Percentiles rank a stretch among this genome's conserved stretches.
Evolutionary conservation across 2,113 vertebrate genomes (phyloP).

Genomic region (Mesitornis unicolor): DNA sequence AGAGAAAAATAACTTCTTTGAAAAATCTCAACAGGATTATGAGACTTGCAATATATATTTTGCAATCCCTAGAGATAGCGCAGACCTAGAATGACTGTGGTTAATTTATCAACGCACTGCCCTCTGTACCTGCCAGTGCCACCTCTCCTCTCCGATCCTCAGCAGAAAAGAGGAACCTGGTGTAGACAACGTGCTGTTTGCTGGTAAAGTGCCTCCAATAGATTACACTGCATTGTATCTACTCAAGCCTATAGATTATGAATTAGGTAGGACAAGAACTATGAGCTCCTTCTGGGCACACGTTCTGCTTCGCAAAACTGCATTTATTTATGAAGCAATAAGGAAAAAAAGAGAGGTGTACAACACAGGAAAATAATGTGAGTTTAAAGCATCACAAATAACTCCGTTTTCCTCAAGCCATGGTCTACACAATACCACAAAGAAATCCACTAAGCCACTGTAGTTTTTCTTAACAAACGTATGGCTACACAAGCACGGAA

Average conservation of each 20-base stretch:
- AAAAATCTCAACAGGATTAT: neutral
- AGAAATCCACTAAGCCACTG: neutral
- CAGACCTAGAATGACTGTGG: neutral
- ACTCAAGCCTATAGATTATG: neutral
- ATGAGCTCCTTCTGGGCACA: neutral
- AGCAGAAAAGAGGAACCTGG: neutral
- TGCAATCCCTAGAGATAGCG: neutral
- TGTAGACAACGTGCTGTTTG: neutral
- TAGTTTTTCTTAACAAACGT: neutral
- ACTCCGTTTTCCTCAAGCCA: neutral
- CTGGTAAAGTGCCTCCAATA: neutral
- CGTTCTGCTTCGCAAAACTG: neutral
- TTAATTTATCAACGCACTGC: neutral
- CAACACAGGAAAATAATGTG: rapidly evolving
- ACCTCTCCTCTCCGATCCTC: neutral
- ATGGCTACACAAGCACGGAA: rapidly evolving
- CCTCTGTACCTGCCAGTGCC: neutral
- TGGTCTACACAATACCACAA: rapidly evolving
- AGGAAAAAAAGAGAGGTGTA: neutral
- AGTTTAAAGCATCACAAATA: neutral
- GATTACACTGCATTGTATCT: neutral
- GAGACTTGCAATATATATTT: neutral
- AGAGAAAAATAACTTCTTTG: neutral
- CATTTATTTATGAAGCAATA: neutral
- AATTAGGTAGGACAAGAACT: neutral